Percentiles rank a stretch among this genome's conserved stretches.
phyloP scores from a whole-genome alignment of 2,888 invertebrate genomes.

The Uropetala carovei region DNA sequence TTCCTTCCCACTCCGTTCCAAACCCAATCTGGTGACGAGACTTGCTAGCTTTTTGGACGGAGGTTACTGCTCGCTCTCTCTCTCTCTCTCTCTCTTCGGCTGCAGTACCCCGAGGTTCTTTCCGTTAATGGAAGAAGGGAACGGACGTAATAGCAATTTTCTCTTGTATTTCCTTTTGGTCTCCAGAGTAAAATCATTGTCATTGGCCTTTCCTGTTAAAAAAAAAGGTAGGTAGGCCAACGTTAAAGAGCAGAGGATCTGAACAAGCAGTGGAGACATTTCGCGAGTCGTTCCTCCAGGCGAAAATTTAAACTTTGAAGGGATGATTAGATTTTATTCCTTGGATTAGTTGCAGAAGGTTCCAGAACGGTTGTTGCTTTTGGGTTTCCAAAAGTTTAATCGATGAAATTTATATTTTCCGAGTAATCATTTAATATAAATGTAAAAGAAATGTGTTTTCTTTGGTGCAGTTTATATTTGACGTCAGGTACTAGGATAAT shows the following conservation, averaged over 20 bases:
- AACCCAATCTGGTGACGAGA: not conserved
- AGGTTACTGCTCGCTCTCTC: not conserved
- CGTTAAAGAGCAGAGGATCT: not conserved
- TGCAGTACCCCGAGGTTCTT: not conserved
- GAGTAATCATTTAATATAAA: too few species aligned
- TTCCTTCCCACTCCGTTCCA: too few species aligned
- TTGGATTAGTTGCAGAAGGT: too few species aligned
- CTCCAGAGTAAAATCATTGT: constrained; percentile 13
- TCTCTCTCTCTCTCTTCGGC: not conserved
- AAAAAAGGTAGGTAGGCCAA: not conserved
- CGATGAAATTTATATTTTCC: too few species aligned
- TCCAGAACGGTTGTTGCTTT: too few species aligned
- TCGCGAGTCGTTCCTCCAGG: not conserved
- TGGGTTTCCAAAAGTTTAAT: too few species aligned
- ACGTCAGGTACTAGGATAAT: too few species aligned
- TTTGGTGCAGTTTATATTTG: too few species aligned
- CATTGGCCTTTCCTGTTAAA: not conserved
- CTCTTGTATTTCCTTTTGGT: not conserved
- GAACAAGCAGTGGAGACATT: not conserved
- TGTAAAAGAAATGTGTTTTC: too few species aligned
- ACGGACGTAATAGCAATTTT: constrained; percentile 15
- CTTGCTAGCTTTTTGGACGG: not conserved
- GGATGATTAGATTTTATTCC: too few species aligned
- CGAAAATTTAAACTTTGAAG: not conserved
- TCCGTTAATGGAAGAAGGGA: not conserved